Percentiles rank a stretch among this genome's conserved stretches.
Conservation (phyloP, 2,888 invertebrate species). For the Andrena trimmerana region DNA sequence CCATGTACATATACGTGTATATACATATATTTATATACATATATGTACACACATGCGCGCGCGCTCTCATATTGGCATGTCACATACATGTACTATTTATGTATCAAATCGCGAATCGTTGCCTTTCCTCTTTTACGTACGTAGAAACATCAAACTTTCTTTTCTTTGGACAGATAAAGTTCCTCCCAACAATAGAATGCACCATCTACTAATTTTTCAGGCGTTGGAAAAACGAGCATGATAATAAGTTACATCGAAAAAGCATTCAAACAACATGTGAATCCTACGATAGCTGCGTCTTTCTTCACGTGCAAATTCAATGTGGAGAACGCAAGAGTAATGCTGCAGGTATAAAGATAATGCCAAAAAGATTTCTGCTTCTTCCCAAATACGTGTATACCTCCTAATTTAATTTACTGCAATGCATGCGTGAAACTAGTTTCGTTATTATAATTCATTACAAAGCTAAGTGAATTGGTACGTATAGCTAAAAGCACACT, state of each 20-base stretch:
- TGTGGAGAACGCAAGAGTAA: conserved; percentile 90
- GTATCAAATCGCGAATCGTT: too few relatives aligned
- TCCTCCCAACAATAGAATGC: not conserved
- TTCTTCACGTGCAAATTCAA: conserved; percentile 95
- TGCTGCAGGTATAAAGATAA: conserved; percentile 88
- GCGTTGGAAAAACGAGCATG: conserved; percentile 96
- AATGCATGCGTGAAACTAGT: not conserved
- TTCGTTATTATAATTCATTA: not conserved
- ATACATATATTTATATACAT: too few relatives aligned
- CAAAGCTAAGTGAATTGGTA: not conserved
- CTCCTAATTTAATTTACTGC: not conserved
- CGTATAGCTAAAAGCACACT: not conserved
- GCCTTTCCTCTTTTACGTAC: too few relatives aligned
- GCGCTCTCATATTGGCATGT: too few relatives aligned
- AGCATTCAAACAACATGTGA: conserved; percentile 90
- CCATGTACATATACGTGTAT: too few relatives aligned
- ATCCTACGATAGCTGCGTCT: conserved; percentile 95
- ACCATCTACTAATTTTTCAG: conserved; percentile 86
- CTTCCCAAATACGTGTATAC: not conserved
- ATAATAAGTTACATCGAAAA: conserved; percentile 93
- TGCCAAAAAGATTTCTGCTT: not conserved
- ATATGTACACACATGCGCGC: too few relatives aligned
- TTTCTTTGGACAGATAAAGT: not conserved
- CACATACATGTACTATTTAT: too few relatives aligned
- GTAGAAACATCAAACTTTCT: not conserved